Evolutionary conservation across 2,797 vertebrate genomes (phyloP).

Genomic region (Pseudotriccus pelzelni): DNA sequence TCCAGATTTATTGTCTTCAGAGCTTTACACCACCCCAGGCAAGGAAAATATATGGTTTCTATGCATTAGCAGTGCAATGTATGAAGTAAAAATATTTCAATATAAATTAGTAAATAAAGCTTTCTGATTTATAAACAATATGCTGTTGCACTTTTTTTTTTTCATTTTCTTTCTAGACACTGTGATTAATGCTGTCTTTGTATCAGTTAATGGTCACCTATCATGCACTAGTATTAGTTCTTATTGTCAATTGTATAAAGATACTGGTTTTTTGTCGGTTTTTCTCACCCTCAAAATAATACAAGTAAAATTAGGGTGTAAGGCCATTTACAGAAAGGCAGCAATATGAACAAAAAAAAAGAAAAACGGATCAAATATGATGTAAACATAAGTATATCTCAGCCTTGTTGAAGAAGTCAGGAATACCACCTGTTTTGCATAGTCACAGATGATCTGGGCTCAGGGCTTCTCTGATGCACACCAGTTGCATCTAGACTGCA

Average conservation of each 20-base stretch:
- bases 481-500: background rate
- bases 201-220: background rate
- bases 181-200: background rate
- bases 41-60: conserved; percentile 22
- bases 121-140: background rate
- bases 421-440: background rate
- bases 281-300: background rate
- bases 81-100: background rate
- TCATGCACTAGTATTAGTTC: background rate
- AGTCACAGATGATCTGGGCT: too few species aligned
- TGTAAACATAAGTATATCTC: background rate
- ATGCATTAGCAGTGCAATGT: background rate
- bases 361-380: background rate
- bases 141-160: background rate
- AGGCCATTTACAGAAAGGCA: background rate
- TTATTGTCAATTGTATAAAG: background rate
- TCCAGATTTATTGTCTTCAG: conserved; percentile 1
- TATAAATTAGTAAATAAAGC: conserved; percentile 5
- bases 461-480: background rate
- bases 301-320: background rate
- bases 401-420: background rate
- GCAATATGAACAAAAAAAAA: background rate
- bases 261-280: background rate
- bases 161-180: background rate
- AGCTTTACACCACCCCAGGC: background rate